These are phyloP conservation scores for Barypeithes pellucidus DNA, from an alignment of 2,888 invertebrate species.

Conservation along the genomic window DNA sequence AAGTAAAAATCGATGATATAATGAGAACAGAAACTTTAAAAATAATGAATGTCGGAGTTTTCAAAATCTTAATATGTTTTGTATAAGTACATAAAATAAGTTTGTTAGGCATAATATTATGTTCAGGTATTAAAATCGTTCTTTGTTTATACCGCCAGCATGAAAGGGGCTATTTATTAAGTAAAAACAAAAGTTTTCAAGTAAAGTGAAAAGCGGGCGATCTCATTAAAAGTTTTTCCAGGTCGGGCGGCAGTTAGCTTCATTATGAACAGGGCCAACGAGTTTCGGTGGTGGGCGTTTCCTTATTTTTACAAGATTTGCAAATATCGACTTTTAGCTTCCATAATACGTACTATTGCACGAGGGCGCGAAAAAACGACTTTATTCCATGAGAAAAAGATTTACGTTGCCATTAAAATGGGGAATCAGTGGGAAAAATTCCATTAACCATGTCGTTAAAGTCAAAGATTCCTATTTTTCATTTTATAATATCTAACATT, in stretches of 20 bases:
- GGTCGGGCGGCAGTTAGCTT: slow-evolving; percentile 28
- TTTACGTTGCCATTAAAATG: too few relatives aligned
- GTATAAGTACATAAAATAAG: slow-evolving; percentile 9
- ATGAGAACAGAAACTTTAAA: too few relatives aligned
- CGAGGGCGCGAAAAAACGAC: too few relatives aligned
- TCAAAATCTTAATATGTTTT: not conserved
- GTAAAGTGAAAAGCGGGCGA: slow-evolving; percentile 33
- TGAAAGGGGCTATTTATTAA: slow-evolving; percentile 24
- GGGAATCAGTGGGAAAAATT: too few relatives aligned
- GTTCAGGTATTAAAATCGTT: slow-evolving; percentile 23
- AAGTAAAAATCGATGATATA: too few relatives aligned
- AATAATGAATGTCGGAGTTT: too few relatives aligned
- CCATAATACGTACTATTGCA: not conserved
- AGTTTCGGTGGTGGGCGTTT: slow-evolving; percentile 2
- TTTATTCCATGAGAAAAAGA: too few relatives aligned
- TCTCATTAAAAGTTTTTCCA: slow-evolving; percentile 43
- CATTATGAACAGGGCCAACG: slow-evolving; percentile 15
- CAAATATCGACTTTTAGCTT: slow-evolving; percentile 19
- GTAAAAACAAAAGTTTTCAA: slow-evolving; percentile 30
- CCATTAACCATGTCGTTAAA: too few relatives aligned
- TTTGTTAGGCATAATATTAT: slow-evolving; percentile 4
- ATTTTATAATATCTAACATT: too few relatives aligned
- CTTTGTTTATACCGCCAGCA: slow-evolving; percentile 24
- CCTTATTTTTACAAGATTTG: slow-evolving; percentile 13
- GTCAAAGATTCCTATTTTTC: too few relatives aligned